Evolutionary conservation across 1,140 invertebrate genomes (phyloP), one percentile per base, ranked within the genome.

Genomic region (Drosophila pandora): DNA sequence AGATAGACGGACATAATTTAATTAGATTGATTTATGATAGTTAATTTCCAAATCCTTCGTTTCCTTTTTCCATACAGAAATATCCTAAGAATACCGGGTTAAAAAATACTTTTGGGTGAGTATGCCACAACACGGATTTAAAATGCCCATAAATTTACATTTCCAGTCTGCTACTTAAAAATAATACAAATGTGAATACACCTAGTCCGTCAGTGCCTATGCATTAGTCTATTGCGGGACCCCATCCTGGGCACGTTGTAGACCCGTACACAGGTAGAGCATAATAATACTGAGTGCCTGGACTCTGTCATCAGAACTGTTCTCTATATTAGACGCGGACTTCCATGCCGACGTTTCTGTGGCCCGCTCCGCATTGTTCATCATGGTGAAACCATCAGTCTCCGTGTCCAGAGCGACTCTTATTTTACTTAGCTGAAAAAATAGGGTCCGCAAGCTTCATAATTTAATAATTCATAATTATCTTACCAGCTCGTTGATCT

Each of bases 261-360:
- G 92, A 7, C 95, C 96, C 2, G 96, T 94, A 89, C 96, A 97
- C 89, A 96, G 95, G 85, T 97, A 96, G 37, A 97, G 90, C 94
- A 97, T 95, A 22, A 97, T 92, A 23, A 97, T 94, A 60, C 95
- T 95, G 41, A 97, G 81, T 1, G 95, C 96, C 83, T 97, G 95
- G 1, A 96, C 94, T 75, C 95, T 94, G 76, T 96, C 93, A 78
- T 96, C 95, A 22, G 95, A 95, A 50, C 85, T 95, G 94, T 61
- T 65, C 37, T 88, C 79, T n/a, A 63, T 37, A 10, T 13, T 93
- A 92, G 50, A 94, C 93, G 59, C 94, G 63, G 50, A 92, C 90
- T 59, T 94, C 88, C 79, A 94, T 93, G 9, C 92, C 88, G 65
- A 47, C 13, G 71, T 43, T 12, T 85, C 81, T 10, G 92, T 92